phyloP scores from a whole-genome alignment of 2,113 vertebrate genomes.

The Dunckerocampus dactyliophorus region DNA sequence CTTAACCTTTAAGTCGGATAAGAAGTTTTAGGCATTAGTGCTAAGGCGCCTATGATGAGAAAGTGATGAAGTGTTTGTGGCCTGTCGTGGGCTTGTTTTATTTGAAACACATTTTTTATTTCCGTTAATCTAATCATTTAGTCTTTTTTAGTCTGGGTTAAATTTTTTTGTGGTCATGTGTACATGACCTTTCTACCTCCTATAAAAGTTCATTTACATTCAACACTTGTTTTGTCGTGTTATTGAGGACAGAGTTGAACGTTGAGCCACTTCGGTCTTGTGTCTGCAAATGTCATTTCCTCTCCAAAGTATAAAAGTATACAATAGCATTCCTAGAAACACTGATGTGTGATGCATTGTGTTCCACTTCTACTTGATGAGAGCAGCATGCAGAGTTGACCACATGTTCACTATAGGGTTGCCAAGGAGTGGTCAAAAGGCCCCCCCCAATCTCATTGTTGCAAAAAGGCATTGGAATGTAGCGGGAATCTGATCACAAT shows the following conservation, averaged over 20 bases:
- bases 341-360: slow-evolving; percentile 10
- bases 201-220: neutral
- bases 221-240: slow-evolving; percentile 1
- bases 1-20: slow-evolving; percentile 42
- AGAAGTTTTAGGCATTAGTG: slow-evolving; percentile 39
- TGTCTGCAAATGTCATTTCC: slow-evolving; percentile 30
- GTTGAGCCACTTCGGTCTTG: slow-evolving; percentile 2
- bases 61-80: slow-evolving; percentile 15
- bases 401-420: slow-evolving; percentile 14
- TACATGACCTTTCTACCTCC: neutral
- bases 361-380: slow-evolving; percentile 13
- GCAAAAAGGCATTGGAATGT: slow-evolving; percentile 49
- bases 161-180: neutral
- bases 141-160: slow-evolving; percentile 15
- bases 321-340: slow-evolving; percentile 23
- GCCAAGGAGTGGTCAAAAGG: slow-evolving; percentile 20
- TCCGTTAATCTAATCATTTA: neutral
- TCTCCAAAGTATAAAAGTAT: slow-evolving; percentile 15
- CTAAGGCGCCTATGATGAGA: slow-evolving; percentile 18
- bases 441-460: slow-evolving; percentile 54
- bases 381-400: slow-evolving; percentile 10
- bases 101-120: slow-evolving; percentile 4
- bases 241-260: neutral
- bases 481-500: slow-evolving; percentile 61
- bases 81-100: neutral